Conservation (phyloP, 2,113 vertebrate species). For the sheep (Ovis aries) region ARS-UI_Ramb_v3.0 NC_056056.1:135059001-135059500, state of each 20-base stretch:
- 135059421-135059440: not conserved
- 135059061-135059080: not conserved
- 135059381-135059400: not conserved
- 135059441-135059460: not conserved
- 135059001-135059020: not conserved
- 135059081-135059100: not conserved
- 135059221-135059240: not conserved
- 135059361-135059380: not conserved
- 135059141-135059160: not conserved
- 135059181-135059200: not conserved
- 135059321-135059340: not conserved
- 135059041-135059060: not conserved
- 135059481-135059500: not conserved
- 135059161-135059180: not conserved
- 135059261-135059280: not conserved
- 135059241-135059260: not conserved
- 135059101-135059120: rapidly evolving
- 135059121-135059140: not conserved
- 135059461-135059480: not conserved
- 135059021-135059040: not conserved
- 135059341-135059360: not conserved
- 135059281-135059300: not conserved
- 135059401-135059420: not conserved
- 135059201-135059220: not conserved
- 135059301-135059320: not conserved